Evolutionary conservation across 2,888 invertebrate genomes (phyloP).

Genomic region (Dromius quadrimaculatus): DNA sequence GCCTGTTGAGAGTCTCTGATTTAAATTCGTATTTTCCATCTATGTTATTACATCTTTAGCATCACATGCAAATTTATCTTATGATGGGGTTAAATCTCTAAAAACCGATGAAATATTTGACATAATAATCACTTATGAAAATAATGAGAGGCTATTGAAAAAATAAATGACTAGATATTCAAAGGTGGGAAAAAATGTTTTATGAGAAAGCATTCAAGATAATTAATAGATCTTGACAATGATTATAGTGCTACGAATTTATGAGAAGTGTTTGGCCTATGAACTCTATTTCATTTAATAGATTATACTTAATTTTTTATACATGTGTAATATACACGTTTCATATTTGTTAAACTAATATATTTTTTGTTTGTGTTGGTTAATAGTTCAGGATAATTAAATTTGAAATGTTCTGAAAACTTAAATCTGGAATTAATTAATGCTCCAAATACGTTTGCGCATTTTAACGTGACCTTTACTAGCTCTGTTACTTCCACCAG

Average conservation of each 20-base stretch:
- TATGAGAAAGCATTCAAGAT: not conserved
- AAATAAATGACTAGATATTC: not conserved
- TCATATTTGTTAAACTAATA: not conserved
- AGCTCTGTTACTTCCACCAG: no score
- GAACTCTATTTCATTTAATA: not conserved
- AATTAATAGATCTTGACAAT: not conserved
- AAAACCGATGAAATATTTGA: constrained; percentile 21
- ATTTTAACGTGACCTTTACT: no score
- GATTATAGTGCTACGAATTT: not conserved
- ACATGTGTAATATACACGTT: not conserved
- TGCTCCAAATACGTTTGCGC: no score
- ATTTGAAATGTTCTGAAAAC: no score
- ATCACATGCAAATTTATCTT: constrained; percentile 14
- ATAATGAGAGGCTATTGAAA: constrained; percentile 9
- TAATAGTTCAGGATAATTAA: no score
- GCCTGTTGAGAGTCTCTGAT: no score
- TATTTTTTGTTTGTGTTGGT: not conserved
- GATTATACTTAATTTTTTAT: not conserved
- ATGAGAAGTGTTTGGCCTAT: not conserved
- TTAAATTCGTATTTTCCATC: no score
- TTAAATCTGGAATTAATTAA: no score
- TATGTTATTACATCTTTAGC: constrained; percentile 24
- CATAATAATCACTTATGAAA: constrained; percentile 15
- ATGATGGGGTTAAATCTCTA: constrained; percentile 3
- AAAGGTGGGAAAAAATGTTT: constrained; percentile 22